A percentile compares a stretch with the other conserved stretches of the same genome.
Conservation (phyloP, 2,797 vertebrate genomes). For the Phoebastria nigripes region DNA sequence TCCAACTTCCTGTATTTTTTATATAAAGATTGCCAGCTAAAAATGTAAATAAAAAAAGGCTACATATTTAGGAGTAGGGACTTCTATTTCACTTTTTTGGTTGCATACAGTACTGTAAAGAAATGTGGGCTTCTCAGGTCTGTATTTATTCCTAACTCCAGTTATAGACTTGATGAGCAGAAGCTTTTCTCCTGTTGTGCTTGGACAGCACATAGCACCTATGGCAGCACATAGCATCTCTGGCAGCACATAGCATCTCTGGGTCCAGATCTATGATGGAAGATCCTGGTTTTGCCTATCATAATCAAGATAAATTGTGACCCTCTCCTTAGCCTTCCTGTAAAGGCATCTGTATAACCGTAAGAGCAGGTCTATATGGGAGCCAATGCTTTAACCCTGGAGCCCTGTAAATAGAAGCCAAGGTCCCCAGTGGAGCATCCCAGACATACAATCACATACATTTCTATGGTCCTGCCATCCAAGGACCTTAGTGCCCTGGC, state of each 20-base stretch:
- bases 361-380: rapidly evolving
- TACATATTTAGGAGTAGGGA: not conserved
- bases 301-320: not conserved
- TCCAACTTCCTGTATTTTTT: conserved; percentile 41
- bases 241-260: not conserved
- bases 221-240: not conserved
- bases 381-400: not conserved
- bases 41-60: conserved; percentile 23
- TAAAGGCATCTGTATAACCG: not conserved
- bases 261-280: not conserved
- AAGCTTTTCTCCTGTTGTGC: not conserved
- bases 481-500: not conserved
- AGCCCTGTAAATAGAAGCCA: not conserved
- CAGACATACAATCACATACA: not conserved
- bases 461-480: not conserved
- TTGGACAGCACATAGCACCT: not conserved
- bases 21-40: conserved; percentile 26
- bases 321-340: not conserved
- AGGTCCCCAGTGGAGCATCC: not conserved
- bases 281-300: not conserved
- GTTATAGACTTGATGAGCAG: not conserved
- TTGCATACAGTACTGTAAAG: not conserved
- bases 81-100: not conserved
- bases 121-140: not conserved
- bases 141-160: not conserved